A percentile compares a stretch with the other conserved stretches of the same genome.
Conservation (phyloP, 2,797 vertebrate species). For the Amniataba percoides region DNA sequence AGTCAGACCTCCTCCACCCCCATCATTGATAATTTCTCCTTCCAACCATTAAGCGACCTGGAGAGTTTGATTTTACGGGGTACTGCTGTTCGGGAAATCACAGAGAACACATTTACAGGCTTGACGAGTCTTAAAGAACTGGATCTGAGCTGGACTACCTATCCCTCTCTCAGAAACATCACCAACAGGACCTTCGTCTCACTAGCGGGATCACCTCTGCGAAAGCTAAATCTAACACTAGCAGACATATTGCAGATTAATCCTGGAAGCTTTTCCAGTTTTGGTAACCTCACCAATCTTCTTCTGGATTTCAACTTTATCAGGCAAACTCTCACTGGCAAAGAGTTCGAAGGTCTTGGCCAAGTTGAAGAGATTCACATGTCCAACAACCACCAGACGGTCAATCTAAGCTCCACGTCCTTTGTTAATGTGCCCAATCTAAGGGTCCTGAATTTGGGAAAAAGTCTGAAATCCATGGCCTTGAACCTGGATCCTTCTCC, state of each 20-base stretch:
- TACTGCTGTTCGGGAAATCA: conserved; percentile 82
- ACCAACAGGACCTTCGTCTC: conserved; percentile 88
- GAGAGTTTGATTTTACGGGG: conserved; percentile 88
- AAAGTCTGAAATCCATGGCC: conserved; percentile 80
- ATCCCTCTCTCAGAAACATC: conserved; percentile 80
- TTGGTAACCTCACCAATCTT: conserved; percentile 87
- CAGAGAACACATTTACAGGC: conserved; percentile 87
- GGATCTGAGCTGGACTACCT: conserved; percentile 86
- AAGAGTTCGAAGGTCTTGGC: conserved; percentile 90
- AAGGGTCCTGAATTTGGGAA: conserved; percentile 87
- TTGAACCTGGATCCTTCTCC: conserved; percentile 87
- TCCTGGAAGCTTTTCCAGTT: conserved; percentile 84
- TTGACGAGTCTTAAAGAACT: conserved; percentile 87
- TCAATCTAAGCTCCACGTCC: conserved; percentile 85
- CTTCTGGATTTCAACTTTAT: conserved; percentile 92
- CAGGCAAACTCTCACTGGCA: conserved; percentile 88
- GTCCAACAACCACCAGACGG: conserved; percentile 86
- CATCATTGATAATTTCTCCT: conserved; percentile 89
- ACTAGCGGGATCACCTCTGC: conserved; percentile 88
- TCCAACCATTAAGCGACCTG: conserved; percentile 85
- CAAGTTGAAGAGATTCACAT: conserved; percentile 88
- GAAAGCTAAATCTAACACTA: conserved; percentile 88
- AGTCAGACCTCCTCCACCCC: conserved; percentile 62
- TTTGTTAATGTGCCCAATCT: conserved; percentile 88
- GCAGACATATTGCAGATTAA: conserved; percentile 83